Evolutionary conservation across 2,888 invertebrate genomes (phyloP).

Genomic region (Pollenia labialis): DNA sequence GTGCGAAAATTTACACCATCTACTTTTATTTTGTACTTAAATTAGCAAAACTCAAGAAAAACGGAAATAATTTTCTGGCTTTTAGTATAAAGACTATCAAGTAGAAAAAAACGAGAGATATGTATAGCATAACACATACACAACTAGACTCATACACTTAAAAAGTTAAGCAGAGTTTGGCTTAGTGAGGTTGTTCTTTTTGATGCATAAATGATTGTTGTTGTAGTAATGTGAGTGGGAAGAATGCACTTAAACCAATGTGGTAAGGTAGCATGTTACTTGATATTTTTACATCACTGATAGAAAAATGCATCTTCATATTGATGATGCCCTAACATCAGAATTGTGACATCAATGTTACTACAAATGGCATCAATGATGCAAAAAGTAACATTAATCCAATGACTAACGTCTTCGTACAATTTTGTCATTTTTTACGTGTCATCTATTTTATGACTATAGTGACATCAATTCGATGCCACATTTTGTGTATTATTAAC

Average conservation of each 20-base stretch:
- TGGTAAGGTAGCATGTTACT: neutral
- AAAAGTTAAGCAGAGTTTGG: neutral
- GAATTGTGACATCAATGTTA: too few relatives aligned
- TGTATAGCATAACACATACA: neutral
- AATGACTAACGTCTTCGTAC: too few relatives aligned
- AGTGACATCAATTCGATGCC: too few relatives aligned
- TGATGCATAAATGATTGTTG: neutral
- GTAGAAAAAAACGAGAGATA: neutral
- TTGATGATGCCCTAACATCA: too few relatives aligned
- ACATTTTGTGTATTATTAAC: too few relatives aligned
- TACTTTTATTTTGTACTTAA: slow-evolving; percentile 46
- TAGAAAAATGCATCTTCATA: too few relatives aligned
- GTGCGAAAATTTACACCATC: slow-evolving; percentile 21
- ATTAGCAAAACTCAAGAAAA: slow-evolving; percentile 54
- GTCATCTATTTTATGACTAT: too few relatives aligned
- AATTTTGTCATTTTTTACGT: too few relatives aligned
- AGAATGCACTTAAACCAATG: neutral
- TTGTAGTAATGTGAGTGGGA: neutral
- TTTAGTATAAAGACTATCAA: slow-evolving; percentile 42
- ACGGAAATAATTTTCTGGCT: slow-evolving; percentile 48
- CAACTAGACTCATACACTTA: slow-evolving; percentile 27
- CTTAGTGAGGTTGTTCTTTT: neutral
- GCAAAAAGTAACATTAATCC: too few relatives aligned
- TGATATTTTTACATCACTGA: too few relatives aligned
- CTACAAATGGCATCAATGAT: too few relatives aligned